Conservation (phyloP, 2,888 invertebrate species). For the Rhagonycha lutea region DNA sequence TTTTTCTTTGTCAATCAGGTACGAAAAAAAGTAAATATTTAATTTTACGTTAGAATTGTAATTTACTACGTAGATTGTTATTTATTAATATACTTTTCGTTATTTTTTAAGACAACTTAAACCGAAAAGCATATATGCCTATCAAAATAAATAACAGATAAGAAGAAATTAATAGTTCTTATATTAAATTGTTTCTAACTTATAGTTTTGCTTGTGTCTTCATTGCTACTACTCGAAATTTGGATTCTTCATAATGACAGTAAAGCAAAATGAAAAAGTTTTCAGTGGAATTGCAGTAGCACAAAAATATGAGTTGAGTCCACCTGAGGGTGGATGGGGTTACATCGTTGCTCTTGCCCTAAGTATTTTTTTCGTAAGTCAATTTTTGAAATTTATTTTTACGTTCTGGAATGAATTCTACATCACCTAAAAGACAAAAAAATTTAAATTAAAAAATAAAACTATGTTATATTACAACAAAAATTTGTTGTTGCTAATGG, state of each 20-base stretch:
- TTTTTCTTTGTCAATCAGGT: neutral
- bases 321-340: conserved; percentile 74
- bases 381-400: neutral
- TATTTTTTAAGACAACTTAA: conserved; percentile 3
- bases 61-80: neutral
- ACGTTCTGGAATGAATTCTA: too few species aligned
- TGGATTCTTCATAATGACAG: neutral
- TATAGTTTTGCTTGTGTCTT: neutral
- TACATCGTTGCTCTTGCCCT: conserved; percentile 75
- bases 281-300: neutral
- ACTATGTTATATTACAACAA: too few species aligned
- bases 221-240: neutral
- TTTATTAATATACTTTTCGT: neutral
- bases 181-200: neutral
- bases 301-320: conserved; percentile 36
- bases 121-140: conserved; percentile 6
- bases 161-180: conserved; percentile 2
- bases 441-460: too few species aligned
- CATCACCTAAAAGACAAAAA: too few species aligned
- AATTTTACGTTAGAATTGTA: neutral
- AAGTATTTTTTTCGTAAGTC: conserved; percentile 75
- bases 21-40: neutral
- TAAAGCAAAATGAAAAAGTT: neutral
- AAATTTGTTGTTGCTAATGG: too few species aligned
- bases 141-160: conserved; percentile 14